Evolutionary conservation across 2,888 invertebrate genomes (phyloP).

Genomic region (Acheta domesticus): DNA sequence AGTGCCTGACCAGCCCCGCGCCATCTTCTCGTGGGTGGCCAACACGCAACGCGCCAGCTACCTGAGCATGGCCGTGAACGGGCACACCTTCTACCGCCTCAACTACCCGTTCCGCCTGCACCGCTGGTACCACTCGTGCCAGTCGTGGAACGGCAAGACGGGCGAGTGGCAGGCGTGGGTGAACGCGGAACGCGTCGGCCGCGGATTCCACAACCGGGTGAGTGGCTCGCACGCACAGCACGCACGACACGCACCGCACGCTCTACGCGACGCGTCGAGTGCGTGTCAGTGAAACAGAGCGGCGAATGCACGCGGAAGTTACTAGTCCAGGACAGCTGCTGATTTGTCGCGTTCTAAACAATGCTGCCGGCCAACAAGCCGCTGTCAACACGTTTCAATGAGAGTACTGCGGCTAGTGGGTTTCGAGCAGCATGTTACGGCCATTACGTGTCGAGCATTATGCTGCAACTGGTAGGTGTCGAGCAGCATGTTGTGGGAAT

Average conservation of each 20-base stretch:
- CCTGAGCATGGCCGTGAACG: conserved; percentile 75
- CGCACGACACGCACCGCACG: not conserved
- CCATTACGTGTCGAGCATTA: too few relatives aligned
- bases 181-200: conserved; percentile 77
- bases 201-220: conserved; percentile 83
- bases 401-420: too few relatives aligned
- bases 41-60: conserved; percentile 78
- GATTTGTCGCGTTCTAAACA: not conserved
- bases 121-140: conserved; percentile 82
- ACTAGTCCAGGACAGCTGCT: conserved; percentile 19
- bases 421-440: too few relatives aligned
- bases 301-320: not conserved
- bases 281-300: conserved; percentile 31
- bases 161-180: conserved; percentile 91
- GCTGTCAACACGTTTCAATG: too few relatives aligned
- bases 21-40: conserved; percentile 74
- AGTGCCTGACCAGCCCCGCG: conserved; percentile 71
- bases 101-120: conserved; percentile 66
- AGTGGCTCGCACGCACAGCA: conserved; percentile 44
- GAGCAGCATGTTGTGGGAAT: too few relatives aligned
- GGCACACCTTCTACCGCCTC: conserved; percentile 74
- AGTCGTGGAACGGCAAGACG: conserved; percentile 84
- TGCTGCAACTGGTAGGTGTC: too few relatives aligned
- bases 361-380: too few relatives aligned
- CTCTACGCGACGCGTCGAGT: not conserved